Conservation (phyloP, 2,888 invertebrate genomes). For the Acrocyrtus sp. region DNA sequence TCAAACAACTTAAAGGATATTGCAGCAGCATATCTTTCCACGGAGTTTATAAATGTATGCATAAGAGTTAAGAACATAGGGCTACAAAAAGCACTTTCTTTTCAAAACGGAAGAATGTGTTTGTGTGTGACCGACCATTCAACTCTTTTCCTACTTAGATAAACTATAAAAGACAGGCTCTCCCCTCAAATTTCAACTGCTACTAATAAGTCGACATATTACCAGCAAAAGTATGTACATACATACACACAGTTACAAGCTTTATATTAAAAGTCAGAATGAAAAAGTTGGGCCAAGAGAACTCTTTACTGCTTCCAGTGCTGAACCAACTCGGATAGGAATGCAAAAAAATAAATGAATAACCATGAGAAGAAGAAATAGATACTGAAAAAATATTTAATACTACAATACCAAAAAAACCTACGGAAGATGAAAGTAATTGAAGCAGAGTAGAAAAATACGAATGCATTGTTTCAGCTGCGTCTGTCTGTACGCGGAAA, state of each 20-base stretch:
- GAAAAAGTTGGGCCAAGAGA: too few relatives aligned
- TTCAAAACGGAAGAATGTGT: conserved; percentile 21
- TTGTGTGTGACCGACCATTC: conserved; percentile 4
- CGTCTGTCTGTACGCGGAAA: too few relatives aligned
- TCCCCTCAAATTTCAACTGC: conserved; percentile 19
- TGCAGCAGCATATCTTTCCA: neutral
- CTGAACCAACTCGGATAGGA: conserved; percentile 10
- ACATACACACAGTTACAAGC: neutral
- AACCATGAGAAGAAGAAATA: conserved; percentile 23
- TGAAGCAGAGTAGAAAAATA: too few relatives aligned
- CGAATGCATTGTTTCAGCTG: too few relatives aligned
- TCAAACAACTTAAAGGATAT: conserved; percentile 9
- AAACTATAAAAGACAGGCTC: neutral
- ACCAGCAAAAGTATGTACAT: too few relatives aligned
- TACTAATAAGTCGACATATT: conserved; percentile 32
- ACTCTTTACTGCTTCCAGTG: too few relatives aligned
- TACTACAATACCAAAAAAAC: too few relatives aligned
- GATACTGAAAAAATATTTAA: conserved; percentile 3
- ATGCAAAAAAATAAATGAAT: conserved; percentile 21
- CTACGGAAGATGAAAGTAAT: too few relatives aligned
- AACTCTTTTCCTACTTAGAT: conserved; percentile 16
- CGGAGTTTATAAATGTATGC: neutral
- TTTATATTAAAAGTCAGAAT: too few relatives aligned
- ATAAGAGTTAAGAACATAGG: neutral
- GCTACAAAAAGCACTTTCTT: conserved; percentile 8